A percentile compares a stretch with the other conserved stretches of the same genome.
Conservation (phyloP, 2,888 invertebrate genomes). For the Cyaniris semiargus region DNA sequence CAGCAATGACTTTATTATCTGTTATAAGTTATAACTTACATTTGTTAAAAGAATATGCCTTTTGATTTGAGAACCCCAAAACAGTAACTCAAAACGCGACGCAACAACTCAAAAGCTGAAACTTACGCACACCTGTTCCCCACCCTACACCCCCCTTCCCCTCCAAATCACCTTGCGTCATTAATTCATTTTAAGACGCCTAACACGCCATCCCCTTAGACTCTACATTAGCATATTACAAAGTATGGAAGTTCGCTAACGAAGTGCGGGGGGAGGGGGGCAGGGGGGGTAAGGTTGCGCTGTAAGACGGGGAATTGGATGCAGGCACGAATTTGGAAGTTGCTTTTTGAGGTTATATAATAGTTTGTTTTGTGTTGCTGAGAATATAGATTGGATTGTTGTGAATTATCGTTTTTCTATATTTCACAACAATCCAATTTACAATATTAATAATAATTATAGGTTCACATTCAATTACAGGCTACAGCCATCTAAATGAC, state of each 20-base stretch:
- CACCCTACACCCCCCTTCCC: slow-evolving; percentile 32
- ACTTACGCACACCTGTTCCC: slow-evolving; percentile 22
- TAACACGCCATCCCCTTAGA: slow-evolving; percentile 66
- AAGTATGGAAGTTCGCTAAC: slow-evolving; percentile 80
- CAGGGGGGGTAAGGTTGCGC: slow-evolving; percentile 68
- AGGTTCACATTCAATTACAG: too few relatives aligned
- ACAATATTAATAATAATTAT: too few relatives aligned
- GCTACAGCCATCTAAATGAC: too few relatives aligned
- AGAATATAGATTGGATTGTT: too few relatives aligned
- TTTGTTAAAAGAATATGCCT: too few relatives aligned
- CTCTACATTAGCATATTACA: slow-evolving; percentile 79
- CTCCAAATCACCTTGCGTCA: slow-evolving; percentile 71
- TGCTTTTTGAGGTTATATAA: background rate
- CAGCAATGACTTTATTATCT: too few relatives aligned
- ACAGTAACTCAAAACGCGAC: background rate
- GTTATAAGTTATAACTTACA: too few relatives aligned
- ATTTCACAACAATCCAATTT: too few relatives aligned
- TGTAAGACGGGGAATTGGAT: slow-evolving; percentile 78
- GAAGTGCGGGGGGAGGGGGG: slow-evolving; percentile 55
- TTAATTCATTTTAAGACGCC: slow-evolving; percentile 80
- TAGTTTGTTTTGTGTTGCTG: background rate
- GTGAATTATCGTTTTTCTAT: too few relatives aligned
- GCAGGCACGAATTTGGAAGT: slow-evolving; percentile 56
- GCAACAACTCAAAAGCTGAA: background rate
- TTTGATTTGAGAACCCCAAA: background rate